These are phyloP conservation scores for Heliocidaris tuberculata DNA, from an alignment of 35 echinoderm and acorn worm species.

Conservation along the genomic window DNA sequence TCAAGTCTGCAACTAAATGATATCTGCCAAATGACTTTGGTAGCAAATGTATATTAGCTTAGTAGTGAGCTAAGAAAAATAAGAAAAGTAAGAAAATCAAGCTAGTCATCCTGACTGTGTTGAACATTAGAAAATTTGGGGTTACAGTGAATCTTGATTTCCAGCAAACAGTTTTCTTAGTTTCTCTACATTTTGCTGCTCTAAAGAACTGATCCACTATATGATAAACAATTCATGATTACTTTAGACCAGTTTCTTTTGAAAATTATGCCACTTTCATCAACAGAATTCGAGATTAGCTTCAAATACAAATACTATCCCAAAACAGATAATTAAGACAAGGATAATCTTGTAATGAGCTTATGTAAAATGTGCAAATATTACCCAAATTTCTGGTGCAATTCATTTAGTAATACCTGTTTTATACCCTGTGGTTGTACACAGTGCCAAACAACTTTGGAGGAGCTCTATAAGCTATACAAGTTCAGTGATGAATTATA, in stretches of 20 bases:
- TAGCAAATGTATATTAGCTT: neutral
- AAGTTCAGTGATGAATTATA: neutral
- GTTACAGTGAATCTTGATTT: too few species aligned
- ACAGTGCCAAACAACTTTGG: neutral
- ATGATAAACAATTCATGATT: neutral
- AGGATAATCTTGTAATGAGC: neutral
- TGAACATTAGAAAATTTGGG: too few species aligned
- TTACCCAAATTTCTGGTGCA: neutral
- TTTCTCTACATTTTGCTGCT: neutral
- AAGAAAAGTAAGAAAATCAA: too few species aligned
- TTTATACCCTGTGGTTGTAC: neutral
- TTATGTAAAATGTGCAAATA: neutral
- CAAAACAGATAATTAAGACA: neutral
- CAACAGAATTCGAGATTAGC: neutral
- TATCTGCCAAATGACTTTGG: neutral
- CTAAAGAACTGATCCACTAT: neutral
- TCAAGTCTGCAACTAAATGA: neutral
- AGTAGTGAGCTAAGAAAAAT: neutral
- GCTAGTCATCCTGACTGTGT: neutral
- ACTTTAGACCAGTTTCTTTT: neutral
- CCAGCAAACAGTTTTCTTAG: neutral
- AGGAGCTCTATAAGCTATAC: neutral
- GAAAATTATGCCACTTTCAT: neutral
- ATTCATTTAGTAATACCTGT: neutral
- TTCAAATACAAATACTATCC: neutral